Evolutionary conservation across 2,113 vertebrate species (phyloP).

Genomic region (Bostrychus sinensis): DNA sequence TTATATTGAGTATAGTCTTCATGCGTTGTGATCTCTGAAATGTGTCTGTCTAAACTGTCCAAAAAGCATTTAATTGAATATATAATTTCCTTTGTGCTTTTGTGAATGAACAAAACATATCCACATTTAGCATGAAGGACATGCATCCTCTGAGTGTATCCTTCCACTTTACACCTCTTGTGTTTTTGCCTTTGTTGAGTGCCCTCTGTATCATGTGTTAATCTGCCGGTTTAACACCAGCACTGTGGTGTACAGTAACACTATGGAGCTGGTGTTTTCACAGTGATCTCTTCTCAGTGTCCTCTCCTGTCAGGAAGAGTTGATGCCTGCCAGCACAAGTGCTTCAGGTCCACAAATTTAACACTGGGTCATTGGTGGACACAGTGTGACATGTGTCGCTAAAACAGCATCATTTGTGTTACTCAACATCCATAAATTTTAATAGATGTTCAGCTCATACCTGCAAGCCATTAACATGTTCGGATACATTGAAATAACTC

Average conservation of each 20-base stretch:
- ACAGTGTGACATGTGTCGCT: slow-evolving; percentile 10
- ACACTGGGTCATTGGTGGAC: slow-evolving; percentile 14
- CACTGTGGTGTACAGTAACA: not conserved
- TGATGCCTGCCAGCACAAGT: slow-evolving; percentile 14
- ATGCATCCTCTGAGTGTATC: slow-evolving; percentile 21
- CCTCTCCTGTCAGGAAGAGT: slow-evolving; percentile 21
- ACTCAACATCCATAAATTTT: slow-evolving; percentile 11
- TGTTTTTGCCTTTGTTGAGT: not conserved
- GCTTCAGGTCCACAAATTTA: slow-evolving; percentile 13
- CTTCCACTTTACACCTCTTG: slow-evolving; percentile 3
- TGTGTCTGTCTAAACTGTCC: too few relatives aligned
- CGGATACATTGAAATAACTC: too few relatives aligned
- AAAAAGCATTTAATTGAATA: too few relatives aligned
- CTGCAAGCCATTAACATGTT: too few relatives aligned
- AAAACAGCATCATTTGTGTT: slow-evolving; percentile 11
- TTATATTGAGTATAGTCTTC: too few relatives aligned
- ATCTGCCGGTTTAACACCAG: slow-evolving; percentile 19
- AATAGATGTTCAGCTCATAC: slow-evolving; percentile 4
- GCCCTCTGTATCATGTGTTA: slow-evolving; percentile 1
- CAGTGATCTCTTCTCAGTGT: slow-evolving; percentile 10
- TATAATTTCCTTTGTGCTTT: not conserved
- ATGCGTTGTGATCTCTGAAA: too few relatives aligned
- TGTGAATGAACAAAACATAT: not conserved
- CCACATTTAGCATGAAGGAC: slow-evolving; percentile 18
- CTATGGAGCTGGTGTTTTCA: slow-evolving; percentile 9